Evolutionary conservation across 2,797 vertebrate genomes (phyloP).

Genomic region (Falco columbarius): DNA sequence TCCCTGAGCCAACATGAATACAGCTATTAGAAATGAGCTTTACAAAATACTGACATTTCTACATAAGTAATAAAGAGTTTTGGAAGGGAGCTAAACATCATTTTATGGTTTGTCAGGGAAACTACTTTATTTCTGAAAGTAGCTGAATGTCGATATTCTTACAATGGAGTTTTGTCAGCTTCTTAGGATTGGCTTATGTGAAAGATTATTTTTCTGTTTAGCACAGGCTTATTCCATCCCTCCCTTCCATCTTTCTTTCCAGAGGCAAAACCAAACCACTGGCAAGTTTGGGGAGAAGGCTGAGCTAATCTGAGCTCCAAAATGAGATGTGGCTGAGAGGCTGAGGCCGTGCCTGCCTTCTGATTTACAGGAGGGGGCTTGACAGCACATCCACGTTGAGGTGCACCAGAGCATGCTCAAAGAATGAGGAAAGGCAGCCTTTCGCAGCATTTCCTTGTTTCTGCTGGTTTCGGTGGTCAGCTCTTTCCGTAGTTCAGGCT

Average conservation of each 20-base stretch:
- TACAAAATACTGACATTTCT: constrained; percentile 22
- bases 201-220: background rate
- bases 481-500: background rate
- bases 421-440: background rate
- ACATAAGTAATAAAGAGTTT: constrained; percentile 26
- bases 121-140: constrained; percentile 20
- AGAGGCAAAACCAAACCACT: background rate
- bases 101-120: background rate
- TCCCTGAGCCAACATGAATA: constrained; percentile 9
- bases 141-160: constrained; percentile 10
- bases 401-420: background rate
- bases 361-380: background rate
- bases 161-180: background rate
- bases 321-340: background rate
- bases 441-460: background rate
- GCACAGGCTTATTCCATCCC: background rate
- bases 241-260: background rate
- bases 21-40: constrained; percentile 26
- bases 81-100: background rate
- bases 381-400: background rate
- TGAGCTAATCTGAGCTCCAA: background rate
- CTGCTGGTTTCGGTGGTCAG: background rate
- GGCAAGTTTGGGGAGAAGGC: background rate
- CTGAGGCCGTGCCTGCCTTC: rapidly evolving
- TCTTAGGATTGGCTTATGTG: background rate